A percentile compares a stretch with the other conserved stretches of the same genome.
Evolutionary conservation across 2,113 vertebrate genomes (phyloP).

Genomic region (Apteryx owenii): DNA sequence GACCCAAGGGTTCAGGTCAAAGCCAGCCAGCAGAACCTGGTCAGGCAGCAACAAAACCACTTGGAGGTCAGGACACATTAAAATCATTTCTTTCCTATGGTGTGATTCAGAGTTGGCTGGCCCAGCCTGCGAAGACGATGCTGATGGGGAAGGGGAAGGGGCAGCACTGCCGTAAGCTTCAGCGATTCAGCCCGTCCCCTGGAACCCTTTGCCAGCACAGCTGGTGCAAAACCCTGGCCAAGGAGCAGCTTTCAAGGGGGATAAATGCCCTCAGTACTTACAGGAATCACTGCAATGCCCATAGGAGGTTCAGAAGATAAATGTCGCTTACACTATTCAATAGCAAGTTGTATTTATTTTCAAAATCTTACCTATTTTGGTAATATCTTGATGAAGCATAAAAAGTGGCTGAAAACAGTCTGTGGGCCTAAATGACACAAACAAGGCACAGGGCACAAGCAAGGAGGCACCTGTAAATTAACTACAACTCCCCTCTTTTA

Average conservation of each 20-base stretch:
- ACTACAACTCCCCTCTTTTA: neutral
- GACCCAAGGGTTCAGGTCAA: neutral
- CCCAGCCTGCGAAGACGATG: neutral
- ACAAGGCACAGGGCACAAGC: neutral
- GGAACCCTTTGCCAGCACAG: neutral
- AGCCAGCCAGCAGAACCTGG: neutral
- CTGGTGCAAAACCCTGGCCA: neutral
- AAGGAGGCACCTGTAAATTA: neutral
- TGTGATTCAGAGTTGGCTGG: neutral
- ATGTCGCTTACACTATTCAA: neutral
- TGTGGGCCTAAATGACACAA: no score
- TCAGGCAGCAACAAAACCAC: neutral
- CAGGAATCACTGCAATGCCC: neutral
- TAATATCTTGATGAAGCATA: neutral
- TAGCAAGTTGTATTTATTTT: neutral
- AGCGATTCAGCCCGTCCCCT: neutral
- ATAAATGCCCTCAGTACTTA: neutral
- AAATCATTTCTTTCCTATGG: neutral
- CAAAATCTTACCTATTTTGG: neutral
- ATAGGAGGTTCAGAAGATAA: neutral
- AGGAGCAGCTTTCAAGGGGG: rapidly evolving
- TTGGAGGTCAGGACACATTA: neutral
- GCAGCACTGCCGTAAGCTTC: neutral
- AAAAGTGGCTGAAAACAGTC: neutral
- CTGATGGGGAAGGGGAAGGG: neutral